phyloP scores from a whole-genome alignment of 2,113 vertebrate species.

The Gadus macrocephalus region DNA sequence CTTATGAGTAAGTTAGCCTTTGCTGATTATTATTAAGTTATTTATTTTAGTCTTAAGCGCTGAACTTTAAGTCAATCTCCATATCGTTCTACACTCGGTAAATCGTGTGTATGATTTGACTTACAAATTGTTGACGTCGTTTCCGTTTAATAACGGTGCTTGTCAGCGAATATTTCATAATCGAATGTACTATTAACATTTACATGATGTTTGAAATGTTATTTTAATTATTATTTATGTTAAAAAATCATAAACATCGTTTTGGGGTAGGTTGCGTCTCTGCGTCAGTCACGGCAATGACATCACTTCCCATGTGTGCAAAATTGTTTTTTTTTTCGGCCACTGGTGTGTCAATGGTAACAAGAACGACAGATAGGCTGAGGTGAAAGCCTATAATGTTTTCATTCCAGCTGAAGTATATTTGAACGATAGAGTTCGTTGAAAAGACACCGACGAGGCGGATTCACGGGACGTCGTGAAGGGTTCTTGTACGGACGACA shows the following conservation, averaged over 20 bases:
- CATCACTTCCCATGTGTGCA: conserved; percentile 37
- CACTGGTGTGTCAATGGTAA: conserved; percentile 20
- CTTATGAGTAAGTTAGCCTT: no score
- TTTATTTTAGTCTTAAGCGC: no score
- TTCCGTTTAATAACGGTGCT: no score
- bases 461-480: conserved; percentile 23
- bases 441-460: conserved; percentile 30
- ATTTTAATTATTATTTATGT: not conserved
- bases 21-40: no score
- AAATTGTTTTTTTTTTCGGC: conserved; percentile 13
- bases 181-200: no score
- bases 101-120: no score
- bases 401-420: conserved; percentile 56
- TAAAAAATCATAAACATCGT: not conserved
- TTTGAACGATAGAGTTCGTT: conserved; percentile 48
- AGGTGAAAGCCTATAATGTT: conserved; percentile 69
- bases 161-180: no score
- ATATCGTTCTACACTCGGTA: no score
- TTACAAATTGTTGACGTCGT: no score
- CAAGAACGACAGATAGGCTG: conserved; percentile 56
- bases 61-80: no score
- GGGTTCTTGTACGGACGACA: conserved; percentile 30
- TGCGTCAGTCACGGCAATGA: not conserved
- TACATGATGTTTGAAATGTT: no score
- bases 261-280: not conserved